phyloP scores from a whole-genome alignment of 2,888 invertebrate species.

The Cosmorhoe ocellata region DNA sequence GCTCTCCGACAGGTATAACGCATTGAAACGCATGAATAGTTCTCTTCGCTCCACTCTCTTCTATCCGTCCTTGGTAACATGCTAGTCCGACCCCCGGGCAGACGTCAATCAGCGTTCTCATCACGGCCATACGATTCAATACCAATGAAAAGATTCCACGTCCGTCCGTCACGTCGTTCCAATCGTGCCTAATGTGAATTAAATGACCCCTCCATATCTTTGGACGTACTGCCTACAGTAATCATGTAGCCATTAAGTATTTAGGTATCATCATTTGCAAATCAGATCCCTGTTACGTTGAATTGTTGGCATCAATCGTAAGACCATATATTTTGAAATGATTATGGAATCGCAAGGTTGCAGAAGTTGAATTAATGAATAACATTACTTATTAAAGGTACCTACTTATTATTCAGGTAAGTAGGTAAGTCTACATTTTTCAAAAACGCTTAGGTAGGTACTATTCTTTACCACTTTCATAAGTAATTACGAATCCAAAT shows the following conservation, averaged over 20 bases:
- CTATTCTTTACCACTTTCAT: no score
- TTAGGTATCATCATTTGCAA: constrained; percentile 38
- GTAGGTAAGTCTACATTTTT: no score
- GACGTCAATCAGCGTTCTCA: not conserved
- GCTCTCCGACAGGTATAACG: no score
- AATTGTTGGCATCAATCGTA: constrained; percentile 7
- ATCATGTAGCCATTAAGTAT: constrained; percentile 34
- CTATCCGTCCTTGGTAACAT: not conserved
- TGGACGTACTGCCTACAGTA: constrained; percentile 31
- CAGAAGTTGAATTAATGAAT: no score
- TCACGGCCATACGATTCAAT: constrained; percentile 31
- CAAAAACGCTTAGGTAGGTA: no score
- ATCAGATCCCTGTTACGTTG: constrained; percentile 32
- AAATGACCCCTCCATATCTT: constrained; percentile 61
- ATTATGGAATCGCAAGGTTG: not conserved
- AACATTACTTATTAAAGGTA: no score
- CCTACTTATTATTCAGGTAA: no score
- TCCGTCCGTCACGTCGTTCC: constrained; percentile 47
- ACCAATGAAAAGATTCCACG: constrained; percentile 66
- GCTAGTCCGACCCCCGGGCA: not conserved
- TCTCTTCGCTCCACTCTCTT: no score
- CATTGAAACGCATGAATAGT: no score
- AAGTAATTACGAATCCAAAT: no score
- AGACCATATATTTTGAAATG: not conserved
- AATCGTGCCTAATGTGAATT: constrained; percentile 63